Evolutionary conservation across 2,113 vertebrate species (phyloP).

Genomic region (Spea multiplicata): DNA sequence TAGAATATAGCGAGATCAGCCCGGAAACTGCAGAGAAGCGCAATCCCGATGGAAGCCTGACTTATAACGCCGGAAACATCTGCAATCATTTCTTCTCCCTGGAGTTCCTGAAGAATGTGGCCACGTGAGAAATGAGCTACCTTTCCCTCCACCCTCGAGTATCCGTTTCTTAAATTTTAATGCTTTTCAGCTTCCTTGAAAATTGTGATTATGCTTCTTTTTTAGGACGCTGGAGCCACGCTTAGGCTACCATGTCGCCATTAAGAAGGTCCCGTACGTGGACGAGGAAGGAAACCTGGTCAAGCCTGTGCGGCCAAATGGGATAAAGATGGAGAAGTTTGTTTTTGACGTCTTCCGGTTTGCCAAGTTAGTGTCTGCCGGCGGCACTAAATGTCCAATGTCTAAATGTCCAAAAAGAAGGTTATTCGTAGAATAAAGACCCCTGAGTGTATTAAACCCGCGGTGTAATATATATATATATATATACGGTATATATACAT

Average conservation of each 20-base stretch:
- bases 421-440: too few species aligned
- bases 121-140: constrained; percentile 66
- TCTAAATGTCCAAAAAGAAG: too few species aligned
- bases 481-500: too few species aligned
- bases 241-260: constrained; percentile 80
- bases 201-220: too few species aligned
- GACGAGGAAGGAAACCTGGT: constrained; percentile 79
- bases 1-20: constrained; percentile 91
- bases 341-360: constrained; percentile 95
- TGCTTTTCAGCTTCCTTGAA: too few species aligned
- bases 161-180: too few species aligned
- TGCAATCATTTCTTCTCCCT: constrained; percentile 94
- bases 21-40: constrained; percentile 63
- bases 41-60: constrained; percentile 64
- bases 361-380: constrained; percentile 73
- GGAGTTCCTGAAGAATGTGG: constrained; percentile 74
- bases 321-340: constrained; percentile 98
- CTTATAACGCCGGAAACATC: constrained; percentile 83
- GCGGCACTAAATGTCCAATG: not conserved
- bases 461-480: too few species aligned
- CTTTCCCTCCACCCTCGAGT: too few species aligned
- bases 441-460: not conserved
- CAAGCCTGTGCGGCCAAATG: constrained; percentile 80
- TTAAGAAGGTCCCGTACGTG: constrained; percentile 89
- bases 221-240: constrained; percentile 70